These are phyloP conservation scores for Dromiciops gliroides DNA, from an alignment of 2,113 vertebrate species.

Conservation along the genomic window DNA sequence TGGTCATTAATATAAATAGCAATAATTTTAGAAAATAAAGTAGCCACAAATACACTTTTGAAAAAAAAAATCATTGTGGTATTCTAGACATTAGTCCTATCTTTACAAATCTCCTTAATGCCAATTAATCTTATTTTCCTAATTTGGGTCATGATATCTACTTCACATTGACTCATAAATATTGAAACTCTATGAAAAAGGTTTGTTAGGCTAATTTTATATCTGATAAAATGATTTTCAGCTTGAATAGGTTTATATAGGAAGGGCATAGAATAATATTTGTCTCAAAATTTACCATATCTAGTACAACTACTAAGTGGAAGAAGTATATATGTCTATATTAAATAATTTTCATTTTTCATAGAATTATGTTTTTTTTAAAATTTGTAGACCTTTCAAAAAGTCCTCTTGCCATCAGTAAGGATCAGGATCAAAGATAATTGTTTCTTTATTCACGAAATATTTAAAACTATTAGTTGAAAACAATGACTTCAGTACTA, in stretches of 20 bases:
- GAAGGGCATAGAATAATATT: background rate
- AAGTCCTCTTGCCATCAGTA: background rate
- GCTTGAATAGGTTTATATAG: background rate
- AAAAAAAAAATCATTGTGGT: no score
- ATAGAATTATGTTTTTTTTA: background rate
- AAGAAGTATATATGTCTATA: background rate
- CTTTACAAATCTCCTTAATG: background rate
- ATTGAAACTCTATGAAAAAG: background rate
- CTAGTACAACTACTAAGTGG: background rate
- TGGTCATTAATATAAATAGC: no score
- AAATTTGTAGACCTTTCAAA: background rate
- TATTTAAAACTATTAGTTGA: background rate
- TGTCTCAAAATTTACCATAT: background rate
- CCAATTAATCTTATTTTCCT: background rate
- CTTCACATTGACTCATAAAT: background rate
- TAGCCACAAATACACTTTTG: no score
- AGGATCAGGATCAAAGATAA: background rate
- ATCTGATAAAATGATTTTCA: background rate
- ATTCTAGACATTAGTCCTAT: background rate
- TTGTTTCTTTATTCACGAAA: background rate
- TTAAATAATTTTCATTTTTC: background rate
- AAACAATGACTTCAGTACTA: background rate
- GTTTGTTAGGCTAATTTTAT: background rate
- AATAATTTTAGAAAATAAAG: no score
- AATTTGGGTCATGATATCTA: background rate